Evolutionary conservation across 2,888 invertebrate genomes (phyloP), one percentile per base, ranked within the genome.

Genomic region (Eustalomyia histrio): DNA sequence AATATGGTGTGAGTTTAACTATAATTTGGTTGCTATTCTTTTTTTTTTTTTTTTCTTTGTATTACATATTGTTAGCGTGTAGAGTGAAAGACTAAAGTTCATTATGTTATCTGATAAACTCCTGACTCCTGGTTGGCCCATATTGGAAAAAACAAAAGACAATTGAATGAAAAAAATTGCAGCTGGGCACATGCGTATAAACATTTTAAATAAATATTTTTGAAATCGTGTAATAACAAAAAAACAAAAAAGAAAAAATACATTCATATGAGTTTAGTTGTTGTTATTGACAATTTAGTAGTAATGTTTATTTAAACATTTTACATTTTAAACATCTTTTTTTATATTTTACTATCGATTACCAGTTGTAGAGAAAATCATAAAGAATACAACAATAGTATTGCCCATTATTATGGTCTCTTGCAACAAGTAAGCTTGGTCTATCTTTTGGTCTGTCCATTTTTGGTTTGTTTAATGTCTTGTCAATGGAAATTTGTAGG

Each of bases 41-140:
- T 6, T 60, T 65, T 5, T 33, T 60, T 65, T 3, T 67, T 65
- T 6, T 33, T 60, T 65, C 2, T 67, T 65, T 6, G 21, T 14
- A 52, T 58, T 29, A n/a, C n/a, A 6, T 57, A 16, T n/a, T 57
- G 29, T 29, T 16, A 14, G n/a, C 18, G 24, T 33, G 47, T n/a
- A 71, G 43, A 55, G 33, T 18, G 18, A 52, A 72, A 57, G 68
- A 68, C 68, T 68, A 80, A 35, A 80, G 80, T 76, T 76, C 72
- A 68, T 64, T 63, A 43, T 76, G 68, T 73, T 80, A 72, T 80
- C 72, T 18, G 63, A 73, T 76, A 73, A 76, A 72, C 76, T 60
- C 21, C 79, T 53, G 58, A 55, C 79, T n/a, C n/a, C n/a, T n/a
- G n/a, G 61, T 43, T 72, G 80, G n/a, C 52, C 67, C 47, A 76